Evolutionary conservation across 1,140 invertebrate genomes (phyloP).

Genomic region (Vanessa atalanta): DNA sequence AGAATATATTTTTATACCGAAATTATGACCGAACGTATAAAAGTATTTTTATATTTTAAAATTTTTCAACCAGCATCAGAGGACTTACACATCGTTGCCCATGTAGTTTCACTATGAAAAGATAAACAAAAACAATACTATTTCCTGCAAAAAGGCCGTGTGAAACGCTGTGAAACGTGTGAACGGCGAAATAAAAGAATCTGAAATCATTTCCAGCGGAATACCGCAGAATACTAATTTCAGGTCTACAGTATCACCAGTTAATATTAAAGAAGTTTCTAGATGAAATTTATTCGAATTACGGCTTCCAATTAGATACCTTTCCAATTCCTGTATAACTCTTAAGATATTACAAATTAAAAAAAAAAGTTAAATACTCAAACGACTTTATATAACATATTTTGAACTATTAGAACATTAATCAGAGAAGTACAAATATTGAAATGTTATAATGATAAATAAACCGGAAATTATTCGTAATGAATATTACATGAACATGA

Average conservation of each 20-base stretch:
- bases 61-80: constrained; percentile 50
- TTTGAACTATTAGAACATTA: too few species aligned
- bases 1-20: not conserved
- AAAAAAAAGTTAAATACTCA: not conserved
- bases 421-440: too few species aligned
- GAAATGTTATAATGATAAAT: too few species aligned
- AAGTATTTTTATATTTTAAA: constrained; percentile 11
- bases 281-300: not conserved
- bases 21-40: not conserved
- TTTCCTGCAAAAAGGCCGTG: constrained; percentile 45
- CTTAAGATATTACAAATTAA: not conserved
- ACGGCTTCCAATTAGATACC: not conserved
- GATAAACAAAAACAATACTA: constrained; percentile 71
- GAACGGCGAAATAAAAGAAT: constrained; percentile 43
- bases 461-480: too few species aligned
- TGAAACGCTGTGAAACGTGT: constrained; percentile 46
- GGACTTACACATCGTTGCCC: constrained; percentile 69
- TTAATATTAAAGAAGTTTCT: constrained; percentile 2
- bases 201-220: constrained; percentile 40
- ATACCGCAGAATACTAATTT: constrained; percentile 39
- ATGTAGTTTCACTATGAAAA: constrained; percentile 62
- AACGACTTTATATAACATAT: not conserved
- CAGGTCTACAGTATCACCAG: constrained; percentile 13
- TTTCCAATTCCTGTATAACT: too few species aligned
- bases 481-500: too few species aligned